Percentiles rank a stretch among this genome's conserved stretches.
phyloP scores from a whole-genome alignment of 1,140 invertebrate genomes.

The Drosophila mauritiana region DNA sequence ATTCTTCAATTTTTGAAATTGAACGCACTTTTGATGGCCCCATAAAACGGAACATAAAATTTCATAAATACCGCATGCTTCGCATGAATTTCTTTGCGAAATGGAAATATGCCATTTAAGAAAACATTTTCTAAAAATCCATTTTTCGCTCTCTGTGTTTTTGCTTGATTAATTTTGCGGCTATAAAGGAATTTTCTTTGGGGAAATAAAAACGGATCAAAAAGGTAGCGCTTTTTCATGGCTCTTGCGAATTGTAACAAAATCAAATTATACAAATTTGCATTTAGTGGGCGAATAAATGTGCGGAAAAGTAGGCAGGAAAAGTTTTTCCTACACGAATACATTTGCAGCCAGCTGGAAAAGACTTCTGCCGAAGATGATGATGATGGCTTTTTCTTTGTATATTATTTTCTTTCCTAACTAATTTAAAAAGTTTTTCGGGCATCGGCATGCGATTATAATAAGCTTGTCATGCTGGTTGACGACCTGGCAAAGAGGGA shows the following conservation, averaged over 20 bases:
- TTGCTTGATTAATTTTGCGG: slow-evolving; percentile 79
- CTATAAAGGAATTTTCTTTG: slow-evolving; percentile 35
- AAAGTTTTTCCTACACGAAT: slow-evolving; percentile 65
- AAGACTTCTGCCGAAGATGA: slow-evolving; percentile 24
- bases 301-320: slow-evolving; percentile 65
- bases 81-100: slow-evolving; percentile 16
- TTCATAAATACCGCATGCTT: slow-evolving; percentile 53
- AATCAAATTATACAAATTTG: slow-evolving; percentile 78
- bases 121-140: slow-evolving; percentile 41
- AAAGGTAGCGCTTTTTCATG: slow-evolving; percentile 49
- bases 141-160: slow-evolving; percentile 40
- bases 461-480: slow-evolving; percentile 62
- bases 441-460: slow-evolving; percentile 51
- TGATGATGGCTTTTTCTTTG: slow-evolving; percentile 35
- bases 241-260: slow-evolving; percentile 35
- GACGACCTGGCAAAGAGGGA: slow-evolving; percentile 10
- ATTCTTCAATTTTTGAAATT: slow-evolving; percentile 75
- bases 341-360: slow-evolving; percentile 50
- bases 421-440: slow-evolving; percentile 75
- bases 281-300: slow-evolving; percentile 62
- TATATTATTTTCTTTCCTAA: slow-evolving; percentile 72
- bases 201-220: slow-evolving; percentile 23
- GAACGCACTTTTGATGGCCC: slow-evolving; percentile 59
- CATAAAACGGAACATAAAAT: slow-evolving; percentile 68
- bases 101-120: slow-evolving; percentile 67